phyloP scores from a whole-genome alignment of 2,113 vertebrate species.

The Muntiacus reevesi region DNA sequence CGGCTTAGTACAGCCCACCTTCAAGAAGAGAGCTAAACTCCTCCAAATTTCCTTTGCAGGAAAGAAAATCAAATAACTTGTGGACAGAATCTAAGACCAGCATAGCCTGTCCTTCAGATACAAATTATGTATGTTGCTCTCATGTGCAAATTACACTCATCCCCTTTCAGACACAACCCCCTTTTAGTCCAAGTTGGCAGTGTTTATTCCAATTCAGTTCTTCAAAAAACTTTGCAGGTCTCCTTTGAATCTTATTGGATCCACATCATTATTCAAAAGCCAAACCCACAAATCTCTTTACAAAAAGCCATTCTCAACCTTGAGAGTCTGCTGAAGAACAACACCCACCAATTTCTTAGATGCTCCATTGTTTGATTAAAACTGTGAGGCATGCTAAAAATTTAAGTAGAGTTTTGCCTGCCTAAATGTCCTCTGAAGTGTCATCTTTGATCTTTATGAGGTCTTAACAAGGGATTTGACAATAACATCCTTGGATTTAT shows the following conservation, averaged over 20 bases:
- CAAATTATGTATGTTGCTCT: neutral
- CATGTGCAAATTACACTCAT: neutral
- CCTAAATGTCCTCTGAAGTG: neutral
- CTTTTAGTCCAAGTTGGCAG: neutral
- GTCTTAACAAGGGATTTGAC: neutral
- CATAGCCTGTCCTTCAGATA: neutral
- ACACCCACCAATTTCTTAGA: neutral
- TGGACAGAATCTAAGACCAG: neutral
- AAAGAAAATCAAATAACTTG: neutral
- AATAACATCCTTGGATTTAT: neutral
- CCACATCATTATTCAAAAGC: neutral
- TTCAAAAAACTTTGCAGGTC: neutral
- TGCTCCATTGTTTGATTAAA: neutral
- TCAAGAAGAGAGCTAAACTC: neutral
- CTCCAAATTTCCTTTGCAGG: neutral
- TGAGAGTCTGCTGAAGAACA: neutral
- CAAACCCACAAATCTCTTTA: neutral
- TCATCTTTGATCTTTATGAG: neutral
- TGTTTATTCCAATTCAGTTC: neutral
- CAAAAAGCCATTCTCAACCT: neutral
- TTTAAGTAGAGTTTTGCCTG: neutral
- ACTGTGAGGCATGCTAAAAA: neutral
- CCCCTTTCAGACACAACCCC: neutral
- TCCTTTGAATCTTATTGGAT: neutral
- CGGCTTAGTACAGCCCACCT: neutral